Percentiles rank a stretch among this genome's conserved stretches.
phyloP scores from a whole-genome alignment of 2,888 invertebrate species.

The Ephialtes manifestator region DNA sequence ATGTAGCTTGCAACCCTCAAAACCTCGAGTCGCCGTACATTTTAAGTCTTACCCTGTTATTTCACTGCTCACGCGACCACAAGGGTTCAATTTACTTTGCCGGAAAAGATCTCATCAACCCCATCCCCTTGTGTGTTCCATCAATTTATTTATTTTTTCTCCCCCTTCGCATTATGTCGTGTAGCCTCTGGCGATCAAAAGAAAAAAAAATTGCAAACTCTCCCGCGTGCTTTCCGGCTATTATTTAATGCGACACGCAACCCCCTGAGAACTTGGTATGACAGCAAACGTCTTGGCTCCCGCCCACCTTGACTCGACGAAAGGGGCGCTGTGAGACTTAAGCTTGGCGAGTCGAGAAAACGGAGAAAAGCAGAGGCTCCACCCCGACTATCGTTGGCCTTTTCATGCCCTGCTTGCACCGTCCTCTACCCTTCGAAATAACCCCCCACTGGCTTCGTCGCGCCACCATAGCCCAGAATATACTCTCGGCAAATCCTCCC shows the following conservation, averaged over 20 bases:
- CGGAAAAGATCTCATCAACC: slow-evolving; percentile 77
- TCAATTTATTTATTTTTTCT: slow-evolving; percentile 49
- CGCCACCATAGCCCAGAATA: slow-evolving; percentile 41
- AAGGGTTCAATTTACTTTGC: slow-evolving; percentile 76
- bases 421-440: slow-evolving; percentile 64
- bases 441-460: slow-evolving; percentile 43
- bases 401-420: slow-evolving; percentile 64
- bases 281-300: slow-evolving; percentile 74
- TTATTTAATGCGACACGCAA: slow-evolving; percentile 48
- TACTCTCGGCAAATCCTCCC: slow-evolving; percentile 75
- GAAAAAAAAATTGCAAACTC: slow-evolving; percentile 48
- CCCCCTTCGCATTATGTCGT: slow-evolving; percentile 41
- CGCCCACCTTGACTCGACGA: slow-evolving; percentile 61
- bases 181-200: slow-evolving; percentile 27
- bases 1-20: not conserved
- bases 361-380: slow-evolving; percentile 75
- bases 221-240: slow-evolving; percentile 47
- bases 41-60: slow-evolving; percentile 68
- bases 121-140: slow-evolving; percentile 32
- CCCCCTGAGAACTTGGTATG: slow-evolving; percentile 27
- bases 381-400: slow-evolving; percentile 72
- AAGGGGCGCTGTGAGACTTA: slow-evolving; percentile 51
- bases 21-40: slow-evolving; percentile 70
- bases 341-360: slow-evolving; percentile 69
- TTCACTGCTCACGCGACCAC: slow-evolving; percentile 69